Conservation (phyloP, 1,140 invertebrate genomes). For the Cyclargus thomasi region DNA sequence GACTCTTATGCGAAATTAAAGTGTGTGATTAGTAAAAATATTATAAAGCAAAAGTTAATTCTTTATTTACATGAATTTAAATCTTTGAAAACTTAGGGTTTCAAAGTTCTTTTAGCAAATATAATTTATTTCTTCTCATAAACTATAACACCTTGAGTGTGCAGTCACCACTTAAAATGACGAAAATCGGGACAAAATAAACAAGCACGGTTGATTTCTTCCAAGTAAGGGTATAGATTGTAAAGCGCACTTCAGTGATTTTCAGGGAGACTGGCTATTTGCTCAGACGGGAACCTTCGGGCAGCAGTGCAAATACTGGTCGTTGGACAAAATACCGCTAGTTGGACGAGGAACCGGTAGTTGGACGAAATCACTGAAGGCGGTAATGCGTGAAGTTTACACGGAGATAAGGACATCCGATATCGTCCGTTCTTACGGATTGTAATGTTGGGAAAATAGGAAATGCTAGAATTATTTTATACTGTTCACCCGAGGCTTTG, state of each 20-base stretch:
- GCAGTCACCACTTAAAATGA: not conserved
- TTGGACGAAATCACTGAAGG: constrained; percentile 30
- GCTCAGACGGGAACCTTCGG: constrained; percentile 42
- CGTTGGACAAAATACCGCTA: constrained; percentile 30
- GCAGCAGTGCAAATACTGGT: constrained; percentile 36
- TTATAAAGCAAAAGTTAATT: too few relatives aligned
- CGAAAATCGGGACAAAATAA: not conserved
- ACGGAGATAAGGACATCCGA: not conserved
- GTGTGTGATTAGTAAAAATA: too few relatives aligned
- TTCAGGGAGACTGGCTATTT: constrained; percentile 38
- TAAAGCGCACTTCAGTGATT: constrained; percentile 22
- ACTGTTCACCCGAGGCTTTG: too few relatives aligned
- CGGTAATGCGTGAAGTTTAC: constrained; percentile 31
- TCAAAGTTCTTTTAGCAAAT: too few relatives aligned
- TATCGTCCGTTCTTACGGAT: not conserved
- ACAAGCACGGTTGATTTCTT: constrained; percentile 4
- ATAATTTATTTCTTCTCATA: too few relatives aligned
- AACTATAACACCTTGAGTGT: not conserved
- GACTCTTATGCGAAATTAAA: too few relatives aligned
- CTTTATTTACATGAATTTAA: too few relatives aligned
- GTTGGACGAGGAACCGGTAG: constrained; percentile 37
- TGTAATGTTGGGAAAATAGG: not conserved
- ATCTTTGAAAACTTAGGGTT: too few relatives aligned
- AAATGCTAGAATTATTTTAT: not conserved
- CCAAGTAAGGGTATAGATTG: constrained; percentile 1